Base-by-base conservation (phyloP, 2,797 vertebrate genomes). In the Hephaestus fuliginosus region DNA sequence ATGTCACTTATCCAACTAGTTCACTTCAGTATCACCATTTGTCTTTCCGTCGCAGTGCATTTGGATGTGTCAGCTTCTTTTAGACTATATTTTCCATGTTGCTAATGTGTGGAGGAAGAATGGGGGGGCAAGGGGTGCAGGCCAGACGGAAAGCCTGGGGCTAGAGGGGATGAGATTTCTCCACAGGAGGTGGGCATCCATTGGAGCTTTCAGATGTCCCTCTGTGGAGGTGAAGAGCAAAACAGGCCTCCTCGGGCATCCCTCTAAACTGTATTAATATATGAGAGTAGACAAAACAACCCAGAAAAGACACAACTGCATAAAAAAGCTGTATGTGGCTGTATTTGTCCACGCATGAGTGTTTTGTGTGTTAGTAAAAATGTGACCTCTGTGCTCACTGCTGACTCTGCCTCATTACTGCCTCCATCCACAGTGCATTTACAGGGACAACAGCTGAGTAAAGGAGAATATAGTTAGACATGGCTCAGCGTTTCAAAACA, bases 361-460 rank as follows among this genome's bases (percentile, higher is more conserved):
- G 28, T 55, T 56, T 55, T 36, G 53, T 13, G 64, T 70, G 41
- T 71, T 7, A 5, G 30, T 33, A 33, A 33, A 33, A 33, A 33
- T 33, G 30, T 33, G 30, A 33, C 30, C 30, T 33, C 30, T 33
- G 30, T 33, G 30, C 30, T 33, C 30, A 48, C 58, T 80, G 83
- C 85, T 80, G 89, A 88, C 80, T 79, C 7, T 0, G 56, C 74
- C 30, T 52, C 71, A 12, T 85, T 80, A 28, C 85, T 86, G 82
- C 85, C 61, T 20, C 18, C 56, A 25, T 61, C 64, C 46, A 60
- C 52, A 12, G 18, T 74, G 52, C 36, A 25, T 62, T 63, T 25
- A 63, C 61, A 70, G 70, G n/a, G 30, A 68, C 64, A 67, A 69
- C 9, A 79, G 82, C 81, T 79, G 84, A 89, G 84, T 22, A 11